Base-by-base conservation (phyloP, 2,888 invertebrate species). In the Heterodera filipjevi region DNA sequence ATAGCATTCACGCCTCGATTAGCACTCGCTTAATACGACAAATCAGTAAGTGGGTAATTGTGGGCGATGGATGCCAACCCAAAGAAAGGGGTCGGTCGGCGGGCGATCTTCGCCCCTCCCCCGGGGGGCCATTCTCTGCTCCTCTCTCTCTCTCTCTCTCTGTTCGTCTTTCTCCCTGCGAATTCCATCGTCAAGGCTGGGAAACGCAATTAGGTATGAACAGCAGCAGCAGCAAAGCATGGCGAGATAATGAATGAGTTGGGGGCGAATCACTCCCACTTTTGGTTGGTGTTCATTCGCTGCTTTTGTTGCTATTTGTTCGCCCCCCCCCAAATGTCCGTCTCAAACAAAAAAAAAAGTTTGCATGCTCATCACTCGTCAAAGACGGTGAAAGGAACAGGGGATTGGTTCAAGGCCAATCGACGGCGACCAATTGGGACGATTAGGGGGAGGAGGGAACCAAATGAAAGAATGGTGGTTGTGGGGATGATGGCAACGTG, bases 191-290 rank as follows among this genome's bases (percentile, higher is more conserved):
- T 35, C 68, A 68, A 68, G 68, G 68, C 68, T 68, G 68, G 68
- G 68, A 68, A 68, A 68, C 68, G 32, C 68, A 68, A 68, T 68
- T 68, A 68, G 27, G 59, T 59, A 59, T 59, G 59, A 59, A 59
- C 59, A 59, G 59, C n/a, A 59, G n/a, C 19, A 22, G 59, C 59
- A 39, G 39, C n/a, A 39, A 39, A 39, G 59, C 59, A 27, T 59
- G 59, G 59, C 16, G 59, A 27, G 59, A 59, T 59, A 59, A 59
- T 59, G 59, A 59, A 27, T n/a, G 59, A 59, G n/a, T 59, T 59
- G 59, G n/a, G 59, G 10, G 59, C 5, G 19, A 59, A 59, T 59
- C 59, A 59, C 59, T 53, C 59, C 27, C 59, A 19, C 19, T 27
- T 59, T 59, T 59, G 59, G 59, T 59, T 59, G 22, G 39, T 39